Conservation (phyloP, 2,113 vertebrate species). For the Todiramphus chloris region DNA sequence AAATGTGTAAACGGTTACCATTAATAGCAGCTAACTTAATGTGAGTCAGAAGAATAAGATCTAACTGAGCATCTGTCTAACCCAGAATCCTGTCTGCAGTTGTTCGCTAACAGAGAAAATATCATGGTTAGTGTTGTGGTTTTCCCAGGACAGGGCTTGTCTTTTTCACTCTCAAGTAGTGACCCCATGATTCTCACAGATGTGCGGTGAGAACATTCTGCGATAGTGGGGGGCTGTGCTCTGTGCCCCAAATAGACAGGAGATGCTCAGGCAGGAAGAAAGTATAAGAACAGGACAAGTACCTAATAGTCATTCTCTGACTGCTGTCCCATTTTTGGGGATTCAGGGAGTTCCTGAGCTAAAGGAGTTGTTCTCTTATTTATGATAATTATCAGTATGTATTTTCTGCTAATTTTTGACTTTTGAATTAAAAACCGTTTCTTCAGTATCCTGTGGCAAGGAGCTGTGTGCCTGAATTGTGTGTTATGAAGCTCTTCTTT, state of each 20-base stretch:
- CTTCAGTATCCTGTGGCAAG: not conserved
- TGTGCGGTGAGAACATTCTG: not conserved
- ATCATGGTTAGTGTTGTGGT: not conserved
- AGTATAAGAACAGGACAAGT: not conserved
- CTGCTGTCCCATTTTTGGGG: not conserved
- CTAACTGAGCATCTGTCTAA: not conserved
- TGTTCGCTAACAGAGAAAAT: not conserved
- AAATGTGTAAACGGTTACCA: not conserved
- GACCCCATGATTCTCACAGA: not conserved
- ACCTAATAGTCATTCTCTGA: not conserved
- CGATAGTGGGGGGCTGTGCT: not conserved
- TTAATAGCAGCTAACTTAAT: not conserved
- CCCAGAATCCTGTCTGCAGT: not conserved
- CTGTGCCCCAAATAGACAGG: not conserved
- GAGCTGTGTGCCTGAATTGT: not conserved
- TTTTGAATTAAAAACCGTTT: not conserved
- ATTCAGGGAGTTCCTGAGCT: not conserved
- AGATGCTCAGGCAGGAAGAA: not conserved
- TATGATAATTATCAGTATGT: not conserved
- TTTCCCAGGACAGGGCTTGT: not conserved
- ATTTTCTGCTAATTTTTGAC: not conserved
- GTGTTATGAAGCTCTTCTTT: not conserved
- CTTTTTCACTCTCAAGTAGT: not conserved
- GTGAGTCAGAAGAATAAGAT: not conserved
- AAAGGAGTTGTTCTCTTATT: too few relatives aligned